Conservation (phyloP, 2,113 vertebrate species). For the Carassius carassius region DNA sequence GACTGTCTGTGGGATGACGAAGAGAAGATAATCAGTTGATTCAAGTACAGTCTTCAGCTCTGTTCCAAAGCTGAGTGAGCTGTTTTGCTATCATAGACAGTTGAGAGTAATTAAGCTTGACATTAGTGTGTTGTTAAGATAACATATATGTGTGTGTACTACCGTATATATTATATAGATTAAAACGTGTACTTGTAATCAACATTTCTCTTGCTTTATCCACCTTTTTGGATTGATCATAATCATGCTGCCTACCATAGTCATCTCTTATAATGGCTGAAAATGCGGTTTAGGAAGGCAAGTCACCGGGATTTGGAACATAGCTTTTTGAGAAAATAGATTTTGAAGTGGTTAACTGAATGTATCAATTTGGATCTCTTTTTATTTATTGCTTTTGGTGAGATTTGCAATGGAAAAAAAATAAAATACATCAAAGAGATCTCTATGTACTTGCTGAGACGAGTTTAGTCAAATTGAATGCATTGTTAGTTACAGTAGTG, state of each 20-base stretch:
- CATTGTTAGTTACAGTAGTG: background rate
- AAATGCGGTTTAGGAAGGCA: background rate
- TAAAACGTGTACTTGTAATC: background rate
- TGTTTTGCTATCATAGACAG: background rate
- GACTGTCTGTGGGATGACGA: no score
- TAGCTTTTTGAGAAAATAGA: background rate
- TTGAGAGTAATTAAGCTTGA: background rate
- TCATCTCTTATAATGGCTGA: background rate
- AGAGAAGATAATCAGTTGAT: conserved; percentile 2
- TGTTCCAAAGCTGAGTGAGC: conserved; percentile 10
- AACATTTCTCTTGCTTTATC: background rate
- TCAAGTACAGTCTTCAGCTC: background rate
- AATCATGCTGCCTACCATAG: background rate
- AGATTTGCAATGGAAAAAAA: background rate
- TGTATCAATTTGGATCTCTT: background rate
- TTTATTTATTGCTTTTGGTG: background rate
- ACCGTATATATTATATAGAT: background rate
- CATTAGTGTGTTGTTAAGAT: no score
- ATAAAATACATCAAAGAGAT: no score
- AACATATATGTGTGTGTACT: no score
- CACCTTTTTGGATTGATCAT: background rate
- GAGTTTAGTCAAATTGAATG: background rate
- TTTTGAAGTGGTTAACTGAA: background rate
- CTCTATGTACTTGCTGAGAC: background rate
- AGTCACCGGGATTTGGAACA: background rate